phyloP scores from a whole-genome alignment of 1,140 invertebrate species.

The Hetaerina americana region DNA sequence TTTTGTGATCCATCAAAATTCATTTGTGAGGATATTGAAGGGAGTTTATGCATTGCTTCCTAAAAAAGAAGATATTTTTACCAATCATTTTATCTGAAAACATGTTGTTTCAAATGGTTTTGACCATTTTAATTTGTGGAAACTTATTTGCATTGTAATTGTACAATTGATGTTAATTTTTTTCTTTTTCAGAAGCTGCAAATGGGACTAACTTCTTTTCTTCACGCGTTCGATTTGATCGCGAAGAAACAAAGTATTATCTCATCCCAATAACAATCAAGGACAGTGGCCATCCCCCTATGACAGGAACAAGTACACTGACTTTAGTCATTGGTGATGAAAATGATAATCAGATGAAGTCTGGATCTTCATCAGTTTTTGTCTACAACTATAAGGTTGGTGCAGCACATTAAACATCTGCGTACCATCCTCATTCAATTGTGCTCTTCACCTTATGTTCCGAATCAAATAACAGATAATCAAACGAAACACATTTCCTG shows the following conservation, averaged over 20 bases:
- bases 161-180: too few species aligned
- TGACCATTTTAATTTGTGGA: too few species aligned
- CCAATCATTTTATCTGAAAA: too few species aligned
- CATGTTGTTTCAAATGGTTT: too few species aligned
- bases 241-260: constrained; percentile 79
- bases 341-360: constrained; percentile 76
- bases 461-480: neutral
- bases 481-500: too few species aligned
- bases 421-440: neutral
- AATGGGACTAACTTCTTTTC: too few species aligned
- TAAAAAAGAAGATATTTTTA: too few species aligned
- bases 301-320: constrained; percentile 60
- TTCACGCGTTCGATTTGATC: constrained; percentile 63
- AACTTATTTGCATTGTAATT: too few species aligned
- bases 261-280: constrained; percentile 74
- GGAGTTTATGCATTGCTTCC: too few species aligned
- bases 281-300: constrained; percentile 57
- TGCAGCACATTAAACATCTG: constrained; percentile 6
- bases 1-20: too few species aligned
- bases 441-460: constrained; percentile 1
- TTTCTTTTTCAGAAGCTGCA: too few species aligned
- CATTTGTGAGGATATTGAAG: too few species aligned
- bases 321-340: constrained; percentile 79
- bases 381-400: constrained; percentile 78
- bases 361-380: constrained; percentile 73